Evolutionary conservation across 2,797 vertebrate genomes (phyloP), one percentile per base, ranked within the genome.

Genomic region (Pogoniulus pusillus): DNA sequence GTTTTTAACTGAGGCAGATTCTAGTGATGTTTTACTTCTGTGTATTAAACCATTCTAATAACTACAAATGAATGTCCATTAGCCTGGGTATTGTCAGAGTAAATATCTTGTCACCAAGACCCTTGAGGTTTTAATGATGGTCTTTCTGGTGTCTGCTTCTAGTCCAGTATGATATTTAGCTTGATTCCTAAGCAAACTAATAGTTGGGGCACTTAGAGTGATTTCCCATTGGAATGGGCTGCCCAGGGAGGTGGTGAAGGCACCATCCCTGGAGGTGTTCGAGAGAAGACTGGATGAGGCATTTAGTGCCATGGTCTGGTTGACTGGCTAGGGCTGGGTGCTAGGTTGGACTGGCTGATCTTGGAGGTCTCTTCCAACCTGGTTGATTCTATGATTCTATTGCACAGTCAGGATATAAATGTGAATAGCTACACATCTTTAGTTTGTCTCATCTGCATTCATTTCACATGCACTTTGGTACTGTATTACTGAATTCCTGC

Each of bases 391-490:
- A 87, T 74, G 47, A 71, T 30, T 23, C 62, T 69, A 1, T 30
- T 80, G 45, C 37, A 80, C 37, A 74, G 16, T 62, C 27, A 81
- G 29, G 26, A 72, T 64, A 43, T 35, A 90, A n/a, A 26, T 59
- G 43, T 76, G 74, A 83, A 81, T 74, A 85, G 16, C 11, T 65
- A 30, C 8, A 1, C 17, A 69, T 73, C 41, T 55, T 65, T 81
- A 24, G 54, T 89, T 79, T 84, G n/a, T 60, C 19, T 81, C 55
- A 70, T 35, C 35, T 77, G 29, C 58, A 90, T 95, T 85, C 87
- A 24, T 85, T 95, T 94, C 85, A 65, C 57, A 34, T 91, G 47
- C 85, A 49, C 23, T 83, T 82, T 73, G 62, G 82, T 92, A 78
- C 37, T 68, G 55, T 84, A 51, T 89, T 90, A 47, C 62, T 92